Percentiles rank a stretch among this genome's conserved stretches.
These are phyloP conservation scores for Halcyon chelicuti DNA, from an alignment of 2,797 vertebrate genomes.

Conservation along the genomic window DNA sequence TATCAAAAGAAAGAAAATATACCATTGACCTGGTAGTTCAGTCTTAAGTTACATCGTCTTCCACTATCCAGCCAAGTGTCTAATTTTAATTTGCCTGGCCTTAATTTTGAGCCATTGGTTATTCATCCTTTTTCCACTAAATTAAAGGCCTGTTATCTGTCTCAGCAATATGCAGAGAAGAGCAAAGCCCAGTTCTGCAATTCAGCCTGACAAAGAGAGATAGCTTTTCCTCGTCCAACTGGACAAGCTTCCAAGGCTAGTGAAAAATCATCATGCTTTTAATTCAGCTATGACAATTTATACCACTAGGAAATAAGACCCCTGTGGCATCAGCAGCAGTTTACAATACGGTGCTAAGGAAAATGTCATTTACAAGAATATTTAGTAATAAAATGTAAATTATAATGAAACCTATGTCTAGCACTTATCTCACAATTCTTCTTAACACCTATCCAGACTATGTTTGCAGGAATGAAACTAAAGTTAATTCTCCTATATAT, in stretches of 20 bases:
- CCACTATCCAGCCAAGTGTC: neutral
- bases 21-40: neutral
- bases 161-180: neutral
- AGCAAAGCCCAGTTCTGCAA: constrained; percentile 17
- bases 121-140: neutral
- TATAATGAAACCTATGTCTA: neutral
- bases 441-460: neutral
- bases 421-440: constrained; percentile 9
- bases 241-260: neutral
- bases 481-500: neutral
- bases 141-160: constrained; percentile 4
- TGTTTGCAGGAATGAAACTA: neutral
- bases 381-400: constrained; percentile 33
- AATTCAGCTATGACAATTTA: neutral
- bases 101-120: neutral
- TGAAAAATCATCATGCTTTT: neutral
- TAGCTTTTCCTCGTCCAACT: neutral
- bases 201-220: constrained; percentile 8
- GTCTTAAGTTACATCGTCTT: neutral
- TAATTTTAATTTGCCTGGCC: neutral
- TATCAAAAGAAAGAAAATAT: neutral
- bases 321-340: neutral
- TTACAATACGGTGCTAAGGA: neutral
- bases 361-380: neutral
- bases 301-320: neutral